A percentile compares a stretch with the other conserved stretches of the same genome.
Evolutionary conservation across 2,797 vertebrate genomes (phyloP).

Genomic region (Falco columbarius): DNA sequence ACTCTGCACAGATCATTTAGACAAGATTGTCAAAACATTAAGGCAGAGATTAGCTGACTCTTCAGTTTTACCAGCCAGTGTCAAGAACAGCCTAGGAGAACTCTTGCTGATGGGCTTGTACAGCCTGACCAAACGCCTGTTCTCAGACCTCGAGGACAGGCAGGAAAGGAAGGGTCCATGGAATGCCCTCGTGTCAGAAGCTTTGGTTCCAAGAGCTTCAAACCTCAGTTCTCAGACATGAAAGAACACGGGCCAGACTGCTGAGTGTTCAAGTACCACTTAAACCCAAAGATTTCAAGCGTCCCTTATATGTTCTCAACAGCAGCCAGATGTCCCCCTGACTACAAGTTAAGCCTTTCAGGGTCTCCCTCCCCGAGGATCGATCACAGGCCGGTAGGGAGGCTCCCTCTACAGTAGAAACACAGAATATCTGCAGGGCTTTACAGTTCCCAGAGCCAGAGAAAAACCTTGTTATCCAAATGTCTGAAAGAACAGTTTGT

Average conservation of each 20-base stretch:
- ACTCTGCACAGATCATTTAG: not conserved
- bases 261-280: not conserved
- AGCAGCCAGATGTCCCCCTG: not conserved
- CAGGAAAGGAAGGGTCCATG: not conserved
- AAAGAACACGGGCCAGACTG: not conserved
- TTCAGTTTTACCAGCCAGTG: not conserved
- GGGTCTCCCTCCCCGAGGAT: not conserved
- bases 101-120: not conserved
- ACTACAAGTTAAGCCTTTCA: not conserved
- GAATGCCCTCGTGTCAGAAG: not conserved
- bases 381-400: not conserved
- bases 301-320: not conserved
- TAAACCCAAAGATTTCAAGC: not conserved
- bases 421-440: not conserved
- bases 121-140: not conserved
- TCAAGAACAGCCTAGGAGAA: not conserved
- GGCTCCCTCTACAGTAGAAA: slow-evolving; percentile 29
- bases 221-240: not conserved
- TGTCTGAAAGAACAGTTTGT: not conserved
- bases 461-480: not conserved
- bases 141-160: not conserved
- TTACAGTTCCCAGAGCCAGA: not conserved
- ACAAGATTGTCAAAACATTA: not conserved
- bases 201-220: not conserved
- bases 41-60: not conserved